Evolutionary conservation across 2,113 vertebrate species (phyloP), one percentile per base, ranked within the genome.

Genomic region (Scomber colias): DNA sequence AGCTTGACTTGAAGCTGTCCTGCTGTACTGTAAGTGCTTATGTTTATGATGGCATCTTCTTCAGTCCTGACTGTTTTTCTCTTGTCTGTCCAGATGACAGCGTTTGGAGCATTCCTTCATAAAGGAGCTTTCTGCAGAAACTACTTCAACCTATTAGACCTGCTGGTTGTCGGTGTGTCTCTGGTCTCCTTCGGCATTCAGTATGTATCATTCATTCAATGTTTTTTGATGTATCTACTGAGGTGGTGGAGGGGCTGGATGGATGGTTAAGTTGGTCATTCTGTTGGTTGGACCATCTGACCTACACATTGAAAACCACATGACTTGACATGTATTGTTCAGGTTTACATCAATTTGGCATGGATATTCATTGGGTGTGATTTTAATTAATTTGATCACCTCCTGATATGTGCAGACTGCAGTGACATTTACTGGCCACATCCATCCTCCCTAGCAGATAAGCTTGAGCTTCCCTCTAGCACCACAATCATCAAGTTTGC

Each of bases 61-160:
- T 50, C 4, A n/a, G 14, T 67, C 44, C 9, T 89, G 51, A 91
- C n/a, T 9, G 27, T 60, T 13, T 14, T n/a, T 75, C 31, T 80
- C 0, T 74, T 59, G 21, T 83, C 65, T 88, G 68, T 81, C 60
- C 91, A 99, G 98, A 98, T 99, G 97, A 97, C 97, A 3, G 97
- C 97, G 16, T 99, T 97, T 71, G 98, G 98, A 86, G 98, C 97
- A 0, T 99, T 99, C 84, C 95, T 99, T 72, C 98, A 99, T 93
- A 98, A 99, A 94, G 98, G 98, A 17, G 97, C 98, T 13, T 99
- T 99, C 94, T 99, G 98, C 88, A 95, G 98, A 81, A 99, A 97
- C 93, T 99, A 99, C 92, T 99, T 99, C 90, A 99, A 99, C 93
- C 92, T 99, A 83, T 92, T 99, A 91, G 98, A 99, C 87, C 95